Conservation (phyloP, 2,888 invertebrate species). For the Silvanus unidentatus region DNA sequence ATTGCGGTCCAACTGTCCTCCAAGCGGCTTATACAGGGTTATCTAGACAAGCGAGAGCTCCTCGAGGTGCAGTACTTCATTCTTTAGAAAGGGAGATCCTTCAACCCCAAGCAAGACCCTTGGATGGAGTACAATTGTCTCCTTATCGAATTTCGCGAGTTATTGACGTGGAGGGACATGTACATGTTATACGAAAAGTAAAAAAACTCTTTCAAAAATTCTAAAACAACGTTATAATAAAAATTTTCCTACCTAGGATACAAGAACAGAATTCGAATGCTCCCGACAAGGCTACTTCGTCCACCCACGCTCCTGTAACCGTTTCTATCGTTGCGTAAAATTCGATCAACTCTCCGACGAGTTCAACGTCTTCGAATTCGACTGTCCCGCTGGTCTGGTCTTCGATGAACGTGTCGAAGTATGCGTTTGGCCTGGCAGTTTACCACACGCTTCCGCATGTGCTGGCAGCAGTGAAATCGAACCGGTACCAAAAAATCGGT, state of each 20-base stretch:
- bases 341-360: slow-evolving; percentile 69
- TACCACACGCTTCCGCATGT: slow-evolving; percentile 65
- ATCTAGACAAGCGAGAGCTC: slow-evolving; percentile 57
- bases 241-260: slow-evolving; percentile 49
- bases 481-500: slow-evolving; percentile 62
- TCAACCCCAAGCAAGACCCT: slow-evolving; percentile 45
- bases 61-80: slow-evolving; percentile 58
- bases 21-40: slow-evolving; percentile 50
- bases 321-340: slow-evolving; percentile 77
- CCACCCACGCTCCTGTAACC: slow-evolving; percentile 68
- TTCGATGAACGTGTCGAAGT: slow-evolving; percentile 72
- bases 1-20: slow-evolving; percentile 50
- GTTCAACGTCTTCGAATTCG: slow-evolving; percentile 74
- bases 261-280: slow-evolving; percentile 68
- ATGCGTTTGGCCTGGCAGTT: slow-evolving; percentile 74
- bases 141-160: slow-evolving; percentile 68
- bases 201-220: slow-evolving; percentile 3
- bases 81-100: slow-evolving; percentile 60
- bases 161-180: slow-evolving; percentile 67
- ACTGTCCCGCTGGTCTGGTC: slow-evolving; percentile 70
- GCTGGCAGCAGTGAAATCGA: slow-evolving; percentile 74
- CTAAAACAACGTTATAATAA: slow-evolving; percentile 1
- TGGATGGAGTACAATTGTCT: slow-evolving; percentile 61
- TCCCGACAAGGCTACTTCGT: slow-evolving; percentile 73
- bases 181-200: slow-evolving; percentile 64